These are phyloP conservation scores for Mus pahari DNA, from an alignment of 2,113 vertebrate genomes.

Conservation along the genomic window DNA sequence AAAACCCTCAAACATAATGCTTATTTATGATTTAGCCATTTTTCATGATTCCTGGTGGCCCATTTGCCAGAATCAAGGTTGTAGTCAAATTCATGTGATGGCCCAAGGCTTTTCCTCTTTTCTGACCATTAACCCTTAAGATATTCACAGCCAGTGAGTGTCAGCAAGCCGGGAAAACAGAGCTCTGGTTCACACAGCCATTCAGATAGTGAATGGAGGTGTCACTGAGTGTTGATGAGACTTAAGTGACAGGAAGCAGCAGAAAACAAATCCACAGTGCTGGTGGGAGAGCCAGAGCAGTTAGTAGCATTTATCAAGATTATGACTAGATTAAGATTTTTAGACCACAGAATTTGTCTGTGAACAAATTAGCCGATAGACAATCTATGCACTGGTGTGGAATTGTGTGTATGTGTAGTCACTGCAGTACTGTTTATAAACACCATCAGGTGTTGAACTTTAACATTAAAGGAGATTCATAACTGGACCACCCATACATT, in stretches of 20 bases:
- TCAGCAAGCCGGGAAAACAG: background rate
- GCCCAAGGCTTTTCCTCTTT: background rate
- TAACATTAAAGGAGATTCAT: background rate
- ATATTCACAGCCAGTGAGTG: background rate
- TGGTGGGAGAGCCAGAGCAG: accelerated
- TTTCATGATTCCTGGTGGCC: background rate
- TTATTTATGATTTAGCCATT: background rate
- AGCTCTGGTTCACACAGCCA: background rate
- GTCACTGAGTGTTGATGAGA: background rate
- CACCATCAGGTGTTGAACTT: background rate
- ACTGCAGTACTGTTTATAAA: background rate
- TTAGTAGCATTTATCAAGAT: background rate
- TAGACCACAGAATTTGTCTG: background rate
- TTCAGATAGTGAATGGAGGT: background rate
- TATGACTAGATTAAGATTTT: background rate
- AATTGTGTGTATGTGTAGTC: background rate
- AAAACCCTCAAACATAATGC: background rate
- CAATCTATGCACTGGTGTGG: accelerated
- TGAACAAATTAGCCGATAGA: background rate
- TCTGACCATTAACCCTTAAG: background rate
- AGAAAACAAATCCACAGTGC: background rate
- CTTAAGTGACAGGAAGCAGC: background rate
- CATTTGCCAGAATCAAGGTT: background rate
- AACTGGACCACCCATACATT: background rate
- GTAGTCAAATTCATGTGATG: background rate